Conservation (phyloP, 2,888 invertebrate species). For the Lycaena phlaeas region DNA sequence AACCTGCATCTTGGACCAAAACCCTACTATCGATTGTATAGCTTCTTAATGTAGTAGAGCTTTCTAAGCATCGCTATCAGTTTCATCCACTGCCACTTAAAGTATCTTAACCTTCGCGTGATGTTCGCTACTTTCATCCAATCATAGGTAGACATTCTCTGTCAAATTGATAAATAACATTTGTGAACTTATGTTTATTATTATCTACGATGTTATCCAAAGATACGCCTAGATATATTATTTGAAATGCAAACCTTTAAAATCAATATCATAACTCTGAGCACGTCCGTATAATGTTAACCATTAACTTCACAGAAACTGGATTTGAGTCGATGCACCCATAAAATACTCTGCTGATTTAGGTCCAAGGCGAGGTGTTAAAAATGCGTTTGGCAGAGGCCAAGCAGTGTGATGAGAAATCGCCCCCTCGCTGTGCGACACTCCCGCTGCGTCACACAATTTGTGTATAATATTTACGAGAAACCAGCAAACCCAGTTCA, state of each 20-base stretch:
- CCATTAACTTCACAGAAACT: slow-evolving; percentile 6
- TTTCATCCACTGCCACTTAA: too few relatives aligned
- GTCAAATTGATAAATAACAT: too few relatives aligned
- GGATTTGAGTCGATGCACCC: slow-evolving; percentile 39
- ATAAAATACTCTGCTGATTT: slow-evolving; percentile 62
- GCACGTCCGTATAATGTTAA: neutral
- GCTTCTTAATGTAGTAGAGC: too few relatives aligned
- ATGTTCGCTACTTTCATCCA: too few relatives aligned
- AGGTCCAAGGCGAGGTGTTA: slow-evolving; percentile 61
- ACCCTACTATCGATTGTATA: too few relatives aligned
- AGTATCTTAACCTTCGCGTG: too few relatives aligned
- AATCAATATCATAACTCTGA: neutral
- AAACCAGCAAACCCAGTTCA: slow-evolving; percentile 51
- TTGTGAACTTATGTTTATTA: too few relatives aligned
- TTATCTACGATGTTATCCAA: too few relatives aligned
- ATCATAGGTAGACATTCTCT: too few relatives aligned
- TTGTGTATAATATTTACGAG: slow-evolving; percentile 67
- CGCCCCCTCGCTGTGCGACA: slow-evolving; percentile 62
- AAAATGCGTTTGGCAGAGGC: slow-evolving; percentile 65
- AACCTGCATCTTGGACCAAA: too few relatives aligned
- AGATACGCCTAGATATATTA: too few relatives aligned
- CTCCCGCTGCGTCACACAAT: slow-evolving; percentile 62
- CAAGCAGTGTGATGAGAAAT: slow-evolving; percentile 64
- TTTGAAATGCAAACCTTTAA: neutral
- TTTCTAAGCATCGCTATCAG: too few relatives aligned